Evolutionary conservation across 2,113 vertebrate genomes (phyloP).

Genomic region (Merops nubicus): DNA sequence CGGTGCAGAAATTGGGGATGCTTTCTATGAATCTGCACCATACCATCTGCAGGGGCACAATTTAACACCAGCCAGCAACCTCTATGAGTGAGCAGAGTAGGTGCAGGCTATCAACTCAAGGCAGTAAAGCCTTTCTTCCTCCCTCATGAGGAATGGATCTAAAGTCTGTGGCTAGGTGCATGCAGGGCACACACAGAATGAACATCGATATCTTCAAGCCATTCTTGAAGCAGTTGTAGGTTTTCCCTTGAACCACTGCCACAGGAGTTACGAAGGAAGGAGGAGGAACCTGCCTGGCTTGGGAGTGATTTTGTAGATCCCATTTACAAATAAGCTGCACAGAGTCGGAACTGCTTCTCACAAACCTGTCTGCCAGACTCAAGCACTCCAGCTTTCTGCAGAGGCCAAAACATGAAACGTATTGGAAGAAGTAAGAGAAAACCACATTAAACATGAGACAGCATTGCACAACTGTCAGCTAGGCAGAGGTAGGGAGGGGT

Average conservation of each 20-base stretch:
- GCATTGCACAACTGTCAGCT: not conserved
- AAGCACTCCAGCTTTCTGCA: not conserved
- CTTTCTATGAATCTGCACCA: not conserved
- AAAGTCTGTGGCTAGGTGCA: not conserved
- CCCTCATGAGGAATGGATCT: not conserved
- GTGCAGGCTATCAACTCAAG: not conserved
- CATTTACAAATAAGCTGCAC: not conserved
- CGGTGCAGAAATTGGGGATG: accelerated
- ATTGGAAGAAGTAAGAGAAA: not conserved
- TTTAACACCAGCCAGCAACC: not conserved
- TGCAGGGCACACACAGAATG: not conserved
- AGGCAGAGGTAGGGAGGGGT: not conserved
- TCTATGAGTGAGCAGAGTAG: accelerated
- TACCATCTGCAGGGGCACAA: not conserved
- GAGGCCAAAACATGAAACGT: not conserved
- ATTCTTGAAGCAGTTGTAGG: not conserved
- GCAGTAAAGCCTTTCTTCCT: not conserved
- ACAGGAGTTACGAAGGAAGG: accelerated
- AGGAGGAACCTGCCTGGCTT: not conserved
- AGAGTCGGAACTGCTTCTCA: not conserved
- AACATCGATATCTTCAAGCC: accelerated
- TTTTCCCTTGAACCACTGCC: not conserved
- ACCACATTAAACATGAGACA: not conserved
- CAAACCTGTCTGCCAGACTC: accelerated
- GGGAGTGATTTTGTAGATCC: not conserved